phyloP scores from a whole-genome alignment of 1,140 invertebrate genomes.

The Adoxophyes honmai region DNA sequence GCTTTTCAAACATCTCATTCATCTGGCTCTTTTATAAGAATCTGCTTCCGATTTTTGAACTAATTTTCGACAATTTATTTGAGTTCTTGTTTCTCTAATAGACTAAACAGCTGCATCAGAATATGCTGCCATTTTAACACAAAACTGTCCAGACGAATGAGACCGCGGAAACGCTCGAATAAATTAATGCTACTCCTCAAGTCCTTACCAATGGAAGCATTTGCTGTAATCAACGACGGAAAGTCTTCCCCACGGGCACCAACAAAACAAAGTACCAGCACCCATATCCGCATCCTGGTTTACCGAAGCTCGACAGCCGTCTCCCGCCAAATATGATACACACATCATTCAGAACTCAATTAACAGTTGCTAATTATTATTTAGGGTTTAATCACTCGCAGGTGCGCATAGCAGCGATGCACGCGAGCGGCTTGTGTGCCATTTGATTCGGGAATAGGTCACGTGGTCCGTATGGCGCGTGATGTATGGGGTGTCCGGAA shows the following conservation, averaged over 20 bases:
- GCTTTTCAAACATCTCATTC: too few species aligned
- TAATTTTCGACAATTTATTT: too few species aligned
- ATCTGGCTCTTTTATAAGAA: too few species aligned
- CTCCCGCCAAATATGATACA: constrained; percentile 29
- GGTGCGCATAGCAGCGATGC: constrained; percentile 2
- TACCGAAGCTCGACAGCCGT: constrained; percentile 18
- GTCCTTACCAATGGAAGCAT: constrained; percentile 82
- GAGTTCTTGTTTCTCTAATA: too few species aligned
- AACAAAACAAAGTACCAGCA: constrained; percentile 29
- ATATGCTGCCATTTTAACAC: too few species aligned
- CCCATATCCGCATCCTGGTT: constrained; percentile 45
- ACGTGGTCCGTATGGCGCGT: too few species aligned
- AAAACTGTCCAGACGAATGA: too few species aligned
- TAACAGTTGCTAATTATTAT: constrained; percentile 39
- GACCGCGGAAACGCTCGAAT: too few species aligned
- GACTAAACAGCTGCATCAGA: too few species aligned
- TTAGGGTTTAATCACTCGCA: constrained; percentile 24
- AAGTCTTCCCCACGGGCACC: constrained; percentile 76
- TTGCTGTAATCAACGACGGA: constrained; percentile 82
- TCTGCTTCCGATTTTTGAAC: too few species aligned
- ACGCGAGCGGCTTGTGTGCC: background rate
- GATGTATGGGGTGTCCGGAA: constrained; percentile 1
- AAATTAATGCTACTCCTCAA: too few species aligned
- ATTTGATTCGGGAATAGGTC: too few species aligned
- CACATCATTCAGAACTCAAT: constrained; percentile 52